These are phyloP conservation scores for Cerastis leucographa DNA, from an alignment of 2,888 invertebrate genomes.

Conservation along the genomic window DNA sequence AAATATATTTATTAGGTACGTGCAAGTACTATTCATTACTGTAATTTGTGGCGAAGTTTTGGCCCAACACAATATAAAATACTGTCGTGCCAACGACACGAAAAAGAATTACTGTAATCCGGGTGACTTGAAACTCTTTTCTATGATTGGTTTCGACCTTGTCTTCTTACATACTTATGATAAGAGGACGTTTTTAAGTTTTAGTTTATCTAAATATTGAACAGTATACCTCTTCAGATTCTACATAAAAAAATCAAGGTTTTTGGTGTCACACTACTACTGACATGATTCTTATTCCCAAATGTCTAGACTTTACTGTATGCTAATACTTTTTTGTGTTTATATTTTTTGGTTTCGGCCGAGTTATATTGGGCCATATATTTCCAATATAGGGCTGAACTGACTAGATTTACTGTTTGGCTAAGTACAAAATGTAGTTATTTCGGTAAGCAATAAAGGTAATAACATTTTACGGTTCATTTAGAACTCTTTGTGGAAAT, in stretches of 20 bases:
- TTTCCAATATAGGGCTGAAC: conserved; percentile 7
- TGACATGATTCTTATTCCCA: conserved; percentile 4
- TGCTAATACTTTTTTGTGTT: conserved; percentile 13
- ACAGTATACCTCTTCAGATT: not conserved
- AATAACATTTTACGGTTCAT: conserved; percentile 9
- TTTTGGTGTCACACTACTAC: not conserved
- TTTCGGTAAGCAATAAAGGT: not conserved
- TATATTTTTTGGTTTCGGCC: not conserved
- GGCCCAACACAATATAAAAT: not conserved
- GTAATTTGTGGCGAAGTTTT: conserved; percentile 7
- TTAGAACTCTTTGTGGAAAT: conserved; percentile 28
- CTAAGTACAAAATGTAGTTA: conserved; percentile 27
- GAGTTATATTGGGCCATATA: conserved; percentile 3
- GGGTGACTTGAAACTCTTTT: not conserved
- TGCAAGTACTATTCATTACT: conserved; percentile 7
- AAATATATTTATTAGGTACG: conserved; percentile 22
- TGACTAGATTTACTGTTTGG: conserved; percentile 1
- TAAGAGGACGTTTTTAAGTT: not conserved
- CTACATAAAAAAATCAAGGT: conserved; percentile 14
- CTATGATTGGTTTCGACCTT: conserved; percentile 18
- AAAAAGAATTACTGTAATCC: conserved; percentile 8
- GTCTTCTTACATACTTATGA: not conserved
- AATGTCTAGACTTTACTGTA: not conserved
- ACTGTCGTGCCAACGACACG: not conserved
- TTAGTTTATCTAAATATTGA: not conserved